Conservation (phyloP, 2,797 vertebrate species). For the Sphaeramia orbicularis region DNA sequence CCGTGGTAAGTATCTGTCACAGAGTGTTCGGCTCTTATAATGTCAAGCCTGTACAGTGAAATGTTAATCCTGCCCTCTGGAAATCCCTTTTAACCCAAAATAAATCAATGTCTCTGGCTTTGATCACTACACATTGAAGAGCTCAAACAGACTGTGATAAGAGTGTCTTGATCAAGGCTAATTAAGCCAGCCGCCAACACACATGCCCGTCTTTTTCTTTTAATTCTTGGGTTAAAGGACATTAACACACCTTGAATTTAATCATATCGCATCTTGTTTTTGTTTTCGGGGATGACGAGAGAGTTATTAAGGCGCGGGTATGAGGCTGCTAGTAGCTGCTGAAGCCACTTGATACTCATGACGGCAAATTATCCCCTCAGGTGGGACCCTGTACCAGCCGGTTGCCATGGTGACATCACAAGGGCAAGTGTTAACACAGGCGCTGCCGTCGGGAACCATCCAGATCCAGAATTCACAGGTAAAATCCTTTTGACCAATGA, state of each 20-base stretch:
- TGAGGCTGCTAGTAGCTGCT: conserved; percentile 52
- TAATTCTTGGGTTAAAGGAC: conserved; percentile 53
- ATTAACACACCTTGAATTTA: conserved; percentile 66
- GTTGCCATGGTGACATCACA: conserved; percentile 99
- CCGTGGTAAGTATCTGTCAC: conserved; percentile 29
- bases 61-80: conserved; percentile 82
- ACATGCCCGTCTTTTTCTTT: conserved; percentile 23
- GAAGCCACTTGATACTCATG: conserved; percentile 71
- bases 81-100: conserved; percentile 80
- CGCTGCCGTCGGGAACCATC: conserved; percentile 94
- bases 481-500: conserved; percentile 53
- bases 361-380: conserved; percentile 83
- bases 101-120: conserved; percentile 79
- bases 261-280: conserved; percentile 54
- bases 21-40: conserved; percentile 48
- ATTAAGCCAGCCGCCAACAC: conserved; percentile 70
- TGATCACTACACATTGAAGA: conserved; percentile 73
- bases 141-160: conserved; percentile 78
- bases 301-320: conserved; percentile 50
- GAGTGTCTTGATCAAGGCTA: conserved; percentile 76
- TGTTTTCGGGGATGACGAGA: conserved; percentile 47
- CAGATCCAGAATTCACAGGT: conserved; percentile 98
- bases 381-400: conserved; percentile 98
- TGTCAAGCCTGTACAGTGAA: conserved; percentile 70
- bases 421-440: conserved; percentile 97